A percentile compares a stretch with the other conserved stretches of the same genome.
These are phyloP conservation scores for Drosophila phalerata DNA, from an alignment of 2,888 invertebrate species.

Conservation along the genomic window DNA sequence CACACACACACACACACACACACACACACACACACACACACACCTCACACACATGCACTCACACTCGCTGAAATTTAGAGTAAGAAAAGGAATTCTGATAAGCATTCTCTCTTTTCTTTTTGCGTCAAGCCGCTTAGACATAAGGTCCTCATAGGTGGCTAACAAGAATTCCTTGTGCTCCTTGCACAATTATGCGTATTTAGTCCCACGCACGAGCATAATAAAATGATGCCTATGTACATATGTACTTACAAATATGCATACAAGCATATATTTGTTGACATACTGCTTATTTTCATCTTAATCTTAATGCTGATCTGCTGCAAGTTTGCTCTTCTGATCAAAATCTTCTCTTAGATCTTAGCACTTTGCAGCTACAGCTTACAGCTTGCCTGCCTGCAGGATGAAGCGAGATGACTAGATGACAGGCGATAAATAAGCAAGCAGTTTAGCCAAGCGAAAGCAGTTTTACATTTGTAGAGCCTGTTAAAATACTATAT, in stretches of 20 bases:
- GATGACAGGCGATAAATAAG: neutral
- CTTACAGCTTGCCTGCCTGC: too few relatives aligned
- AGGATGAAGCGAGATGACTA: neutral
- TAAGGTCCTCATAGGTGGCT: constrained; percentile 21
- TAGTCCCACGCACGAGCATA: constrained; percentile 22
- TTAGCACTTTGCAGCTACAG: neutral
- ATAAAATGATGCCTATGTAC: constrained; percentile 27
- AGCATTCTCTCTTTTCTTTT: constrained; percentile 18
- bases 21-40: constrained; percentile 26
- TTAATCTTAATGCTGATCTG: constrained; percentile 4
- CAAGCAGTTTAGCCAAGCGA: neutral
- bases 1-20: constrained; percentile 22
- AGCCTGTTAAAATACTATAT: neutral
- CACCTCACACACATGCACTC: too few relatives aligned
- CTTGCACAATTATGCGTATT: constrained; percentile 25
- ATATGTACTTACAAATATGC: constrained; percentile 6
- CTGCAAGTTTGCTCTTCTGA: neutral
- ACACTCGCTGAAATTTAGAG: neutral
- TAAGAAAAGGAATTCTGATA: constrained; percentile 23
- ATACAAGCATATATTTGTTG: neutral
- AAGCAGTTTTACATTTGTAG: neutral
- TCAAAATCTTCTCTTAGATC: neutral
- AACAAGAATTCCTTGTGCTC: neutral
- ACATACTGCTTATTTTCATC: neutral
- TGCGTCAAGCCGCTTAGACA: constrained; percentile 39